These are phyloP conservation scores for Eulemur rubriventer DNA, from an alignment of 2,797 vertebrate genomes.

Conservation along the genomic window DNA sequence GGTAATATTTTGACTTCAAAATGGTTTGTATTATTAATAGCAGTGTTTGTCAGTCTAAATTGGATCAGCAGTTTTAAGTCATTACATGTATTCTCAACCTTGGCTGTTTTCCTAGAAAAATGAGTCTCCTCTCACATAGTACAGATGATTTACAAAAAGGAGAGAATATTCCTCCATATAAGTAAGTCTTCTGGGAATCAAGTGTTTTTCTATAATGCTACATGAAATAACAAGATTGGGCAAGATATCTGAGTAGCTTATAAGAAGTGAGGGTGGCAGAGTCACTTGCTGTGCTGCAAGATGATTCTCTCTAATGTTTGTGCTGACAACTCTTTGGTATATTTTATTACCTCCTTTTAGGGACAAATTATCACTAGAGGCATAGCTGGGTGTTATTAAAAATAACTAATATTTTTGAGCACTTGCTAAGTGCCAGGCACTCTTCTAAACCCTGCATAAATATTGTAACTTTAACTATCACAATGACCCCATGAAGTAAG, in stretches of 20 bases:
- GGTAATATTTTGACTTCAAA: neutral
- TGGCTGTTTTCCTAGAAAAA: conserved; percentile 38
- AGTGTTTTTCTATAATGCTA: neutral
- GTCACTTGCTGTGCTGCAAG: neutral
- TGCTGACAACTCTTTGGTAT: neutral
- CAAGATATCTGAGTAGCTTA: neutral
- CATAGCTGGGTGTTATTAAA: neutral
- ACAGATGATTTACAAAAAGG: neutral
- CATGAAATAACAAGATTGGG: neutral
- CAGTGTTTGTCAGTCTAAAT: neutral
- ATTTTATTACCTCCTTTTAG: neutral
- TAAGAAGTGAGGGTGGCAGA: neutral
- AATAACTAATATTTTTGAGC: neutral
- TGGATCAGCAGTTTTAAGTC: conserved; percentile 38
- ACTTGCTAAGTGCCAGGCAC: neutral
- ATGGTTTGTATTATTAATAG: neutral
- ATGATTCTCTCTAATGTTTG: neutral
- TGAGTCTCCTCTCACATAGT: neutral
- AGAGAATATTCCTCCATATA: neutral
- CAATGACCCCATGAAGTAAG: neutral
- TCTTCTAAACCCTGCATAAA: neutral
- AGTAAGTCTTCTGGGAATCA: neutral
- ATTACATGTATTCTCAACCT: neutral
- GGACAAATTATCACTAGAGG: neutral
- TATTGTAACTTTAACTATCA: neutral